Percentiles rank a stretch among this genome's conserved stretches.
Conservation (phyloP, 2,888 invertebrate genomes). For the Psylliodes chrysocephalus region DNA sequence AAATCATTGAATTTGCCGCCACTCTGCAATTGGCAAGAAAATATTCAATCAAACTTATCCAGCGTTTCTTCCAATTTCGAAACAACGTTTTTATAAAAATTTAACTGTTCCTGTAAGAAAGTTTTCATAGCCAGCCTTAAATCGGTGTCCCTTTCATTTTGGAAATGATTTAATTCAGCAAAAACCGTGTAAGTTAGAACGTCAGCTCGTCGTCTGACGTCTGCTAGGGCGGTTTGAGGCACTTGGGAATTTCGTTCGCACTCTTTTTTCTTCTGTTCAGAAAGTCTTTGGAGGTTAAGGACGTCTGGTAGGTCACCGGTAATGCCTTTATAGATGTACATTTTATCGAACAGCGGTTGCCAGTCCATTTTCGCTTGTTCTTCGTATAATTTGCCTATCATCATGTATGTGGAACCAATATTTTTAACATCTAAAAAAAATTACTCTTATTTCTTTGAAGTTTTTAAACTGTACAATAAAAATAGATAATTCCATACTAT, state of each 20-base stretch:
- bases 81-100: slow-evolving; percentile 89
- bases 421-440: slow-evolving; percentile 67
- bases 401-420: slow-evolving; percentile 89
- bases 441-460: no score
- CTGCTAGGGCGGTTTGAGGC: slow-evolving; percentile 81
- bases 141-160: slow-evolving; percentile 85
- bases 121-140: slow-evolving; percentile 86
- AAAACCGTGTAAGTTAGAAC: slow-evolving; percentile 92
- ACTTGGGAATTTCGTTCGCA: slow-evolving; percentile 86
- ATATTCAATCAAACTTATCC: slow-evolving; percentile 56
- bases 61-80: slow-evolving; percentile 76
- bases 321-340: slow-evolving; percentile 95
- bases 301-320: slow-evolving; percentile 91
- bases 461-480: no score
- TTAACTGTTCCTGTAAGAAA: slow-evolving; percentile 88
- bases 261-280: slow-evolving; percentile 89
- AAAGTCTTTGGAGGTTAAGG: slow-evolving; percentile 87
- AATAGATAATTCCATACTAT: no score
- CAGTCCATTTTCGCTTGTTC: slow-evolving; percentile 91
- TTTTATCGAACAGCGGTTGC: slow-evolving; percentile 89
- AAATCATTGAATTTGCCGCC: slow-evolving; percentile 1
- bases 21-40: slow-evolving; percentile 9
- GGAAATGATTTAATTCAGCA: slow-evolving; percentile 95
- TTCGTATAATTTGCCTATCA: slow-evolving; percentile 89
- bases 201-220: slow-evolving; percentile 86